Base-by-base conservation (phyloP, 2,113 vertebrate species). In the Ranitomeya variabilis region DNA sequence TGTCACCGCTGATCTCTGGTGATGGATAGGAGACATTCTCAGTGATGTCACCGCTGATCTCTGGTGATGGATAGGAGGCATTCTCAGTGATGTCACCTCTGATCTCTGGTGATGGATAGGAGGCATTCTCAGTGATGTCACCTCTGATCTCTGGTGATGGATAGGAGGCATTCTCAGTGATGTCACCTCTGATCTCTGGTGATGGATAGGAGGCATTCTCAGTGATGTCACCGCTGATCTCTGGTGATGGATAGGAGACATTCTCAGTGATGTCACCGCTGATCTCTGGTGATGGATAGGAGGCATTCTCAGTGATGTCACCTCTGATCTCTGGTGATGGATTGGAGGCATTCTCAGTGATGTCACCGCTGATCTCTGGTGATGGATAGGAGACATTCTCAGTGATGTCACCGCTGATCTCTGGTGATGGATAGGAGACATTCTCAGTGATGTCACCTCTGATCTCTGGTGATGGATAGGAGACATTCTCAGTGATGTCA, bases 231-330 rank as follows among this genome's bases (percentile, higher is more conserved):
- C 69, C 26, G 13, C 69, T 71, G 67, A 26, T 71, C 67, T 73
- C 69, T 73, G 4, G 26, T 73, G 26, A 73, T 73, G 69, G 26
- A 73, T 73, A 73, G 69, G 69, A 4, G 15, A 23, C 9, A 73
- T 37, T 31, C 26, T 73, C 26, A 37, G 23, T 73, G 69, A 73
- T 73, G 69, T 15, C 69, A 73, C 69, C 26, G 13, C 69, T 71
- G 67, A 26, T 71, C 67, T 73, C 69, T 73, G 4, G 26, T 73
- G 26, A 73, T 73, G 69, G 26, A 73, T 73, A 73, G 69, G 69
- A 4, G 15, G 69, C 9, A 73, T 37, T 31, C 26, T 73, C 26
- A 37, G 23, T 73, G 69, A 73, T 73, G 69, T 15, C 69, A 73
- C 69, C 26, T 12, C 69, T 71, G 67, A 26, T 71, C 67, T 73